Evolutionary conservation across 2,797 vertebrate species (phyloP).

Genomic region (Gambusia yucatana): DNA sequence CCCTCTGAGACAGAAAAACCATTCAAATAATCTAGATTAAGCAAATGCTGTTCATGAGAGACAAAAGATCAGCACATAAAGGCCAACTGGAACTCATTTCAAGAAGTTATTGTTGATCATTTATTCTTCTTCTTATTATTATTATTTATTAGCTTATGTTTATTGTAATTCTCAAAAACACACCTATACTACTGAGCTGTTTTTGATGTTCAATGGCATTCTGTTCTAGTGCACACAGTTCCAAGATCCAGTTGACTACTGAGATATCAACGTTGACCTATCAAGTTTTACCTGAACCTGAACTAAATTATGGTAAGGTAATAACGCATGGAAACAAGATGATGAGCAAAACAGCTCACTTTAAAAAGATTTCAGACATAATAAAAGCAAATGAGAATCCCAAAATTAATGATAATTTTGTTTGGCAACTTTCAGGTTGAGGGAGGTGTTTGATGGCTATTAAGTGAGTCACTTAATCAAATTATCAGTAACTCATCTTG

Average conservation of each 20-base stretch:
- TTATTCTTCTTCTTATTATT: not conserved
- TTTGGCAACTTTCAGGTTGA: not conserved
- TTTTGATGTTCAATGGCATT: conserved; percentile 1
- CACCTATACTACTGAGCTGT: not conserved
- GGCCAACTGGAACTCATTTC: not conserved
- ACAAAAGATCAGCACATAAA: not conserved
- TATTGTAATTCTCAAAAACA: no score
- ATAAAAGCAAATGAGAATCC: conserved; percentile 16
- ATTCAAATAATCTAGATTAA: not conserved
- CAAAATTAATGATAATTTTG: conserved; percentile 6
- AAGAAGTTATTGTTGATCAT: not conserved
- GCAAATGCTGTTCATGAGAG: not conserved
- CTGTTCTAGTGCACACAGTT: conserved; percentile 1
- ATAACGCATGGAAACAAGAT: conserved; percentile 46
- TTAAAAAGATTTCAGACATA: conserved; percentile 11
- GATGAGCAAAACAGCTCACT: conserved; percentile 9
- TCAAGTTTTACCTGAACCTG: conserved; percentile 23
- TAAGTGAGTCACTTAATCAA: conserved; percentile 12
- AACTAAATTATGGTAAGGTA: conserved; percentile 28
- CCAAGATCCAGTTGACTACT: conserved; percentile 34
- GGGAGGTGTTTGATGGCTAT: not conserved
- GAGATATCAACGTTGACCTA: conserved; percentile 20
- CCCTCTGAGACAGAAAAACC: not conserved
- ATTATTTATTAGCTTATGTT: not conserved
- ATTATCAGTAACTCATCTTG: conserved; percentile 18